Base-by-base conservation (phyloP, 2,113 vertebrate genomes). In the Eidolon helvum region DNA sequence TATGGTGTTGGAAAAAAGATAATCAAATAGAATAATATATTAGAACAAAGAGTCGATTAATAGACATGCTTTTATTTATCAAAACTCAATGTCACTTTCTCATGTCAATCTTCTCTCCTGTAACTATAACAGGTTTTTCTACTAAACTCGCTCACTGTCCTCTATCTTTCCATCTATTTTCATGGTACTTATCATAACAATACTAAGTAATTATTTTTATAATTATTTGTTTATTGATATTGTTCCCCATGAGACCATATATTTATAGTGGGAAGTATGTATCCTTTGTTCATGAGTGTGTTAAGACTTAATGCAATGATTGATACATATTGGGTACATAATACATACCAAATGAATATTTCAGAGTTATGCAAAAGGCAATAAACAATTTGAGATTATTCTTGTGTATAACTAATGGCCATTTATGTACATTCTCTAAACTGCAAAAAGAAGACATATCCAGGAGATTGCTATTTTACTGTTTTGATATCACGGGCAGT, bases 301-400 rank as follows among this genome's bases (percentile, higher is more conserved):
- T 95, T 87, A 48, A 75, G 21, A 82, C 7, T 91, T 79, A 72
- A 69, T 30, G n/a, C 77, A 77, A 59, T 74, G 2, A 53, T 33
- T 45, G 4, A 10, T 6, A 10, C 28, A 53, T 84, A 50, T 85
- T 66, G 57, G 4, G 6, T 90, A 2, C 45, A 10, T 68, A 88
- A 84, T 66, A 69, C 71, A 38, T 69, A 48, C 6, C 38, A 94
- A 61, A 75, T 86, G 35, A 91, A 91, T 0, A 79, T 89, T 65
- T 75, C 33, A 71, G 33, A 22, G 33, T 78, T 40, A 24, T 4
- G 0, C 82, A 19, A 69, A 89, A 7, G 5, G 9, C 63, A 43
- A 30, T 63, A 90, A 89, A 74, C 22, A 91, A 89, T 59, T 69
- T 95, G 40, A 71, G 38, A 77, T 87, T 89, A 35, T 94, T 30